Conservation (phyloP, 2,888 invertebrate genomes). For the Sesamia inferens region DNA sequence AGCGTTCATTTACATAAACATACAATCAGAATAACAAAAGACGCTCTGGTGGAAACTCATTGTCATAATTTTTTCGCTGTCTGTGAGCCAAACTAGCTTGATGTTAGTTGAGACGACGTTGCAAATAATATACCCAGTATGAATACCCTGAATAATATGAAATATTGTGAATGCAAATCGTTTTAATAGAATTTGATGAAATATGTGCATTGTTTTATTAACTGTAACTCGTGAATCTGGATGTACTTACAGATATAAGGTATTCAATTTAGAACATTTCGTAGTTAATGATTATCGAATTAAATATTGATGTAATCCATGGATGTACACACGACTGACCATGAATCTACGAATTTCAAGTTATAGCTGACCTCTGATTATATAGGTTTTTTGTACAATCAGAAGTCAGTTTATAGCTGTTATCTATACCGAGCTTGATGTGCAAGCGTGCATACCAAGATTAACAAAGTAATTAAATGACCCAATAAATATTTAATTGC, state of each 20-base stretch:
- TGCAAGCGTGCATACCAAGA: not conserved
- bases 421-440: no score
- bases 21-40: conserved; percentile 76
- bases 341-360: no score
- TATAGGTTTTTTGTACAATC: no score
- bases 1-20: conserved; percentile 74
- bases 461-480: conserved; percentile 13
- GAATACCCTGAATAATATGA: conserved; percentile 22
- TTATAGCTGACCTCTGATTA: no score
- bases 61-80: conserved; percentile 69
- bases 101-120: conserved; percentile 47
- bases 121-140: conserved; percentile 28
- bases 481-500: conserved; percentile 29
- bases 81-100: conserved; percentile 66
- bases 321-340: not conserved
- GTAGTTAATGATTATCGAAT: not conserved
- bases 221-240: not conserved
- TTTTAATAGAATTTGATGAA: conserved; percentile 10
- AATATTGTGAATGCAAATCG: conserved; percentile 24
- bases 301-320: not conserved
- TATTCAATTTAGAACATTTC: not conserved
- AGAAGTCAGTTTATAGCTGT: no score
- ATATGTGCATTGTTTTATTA: conserved; percentile 9
- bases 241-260: not conserved
- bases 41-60: conserved; percentile 70